Evolutionary conservation across 2,797 vertebrate genomes (phyloP).

Genomic region (Discoglossus pictus): DNA sequence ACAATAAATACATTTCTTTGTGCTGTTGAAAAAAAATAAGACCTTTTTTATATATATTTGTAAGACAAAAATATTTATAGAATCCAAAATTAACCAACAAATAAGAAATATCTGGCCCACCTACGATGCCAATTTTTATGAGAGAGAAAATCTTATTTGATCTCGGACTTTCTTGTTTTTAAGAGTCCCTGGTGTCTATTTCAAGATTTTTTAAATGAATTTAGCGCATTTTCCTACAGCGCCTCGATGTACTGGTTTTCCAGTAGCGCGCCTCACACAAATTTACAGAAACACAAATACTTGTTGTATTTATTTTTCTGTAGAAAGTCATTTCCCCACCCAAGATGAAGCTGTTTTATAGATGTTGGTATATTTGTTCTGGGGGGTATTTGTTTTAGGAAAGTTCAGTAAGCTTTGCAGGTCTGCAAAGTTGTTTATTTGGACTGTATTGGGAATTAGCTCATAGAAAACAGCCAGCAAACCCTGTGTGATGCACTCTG

Average conservation of each 20-base stretch:
- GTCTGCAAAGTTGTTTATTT: no score
- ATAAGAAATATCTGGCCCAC: constrained; percentile 48
- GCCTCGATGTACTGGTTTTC: background rate
- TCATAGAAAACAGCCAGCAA: no score
- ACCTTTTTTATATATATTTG: no score
- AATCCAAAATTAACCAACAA: constrained; percentile 40
- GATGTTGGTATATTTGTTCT: no score
- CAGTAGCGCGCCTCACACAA: background rate
- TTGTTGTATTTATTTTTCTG: no score
- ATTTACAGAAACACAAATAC: background rate
- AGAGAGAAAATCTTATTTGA: constrained; percentile 40
- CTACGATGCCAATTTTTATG: constrained; percentile 35
- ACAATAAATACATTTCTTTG: constrained; percentile 48
- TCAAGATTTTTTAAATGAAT: constrained; percentile 29
- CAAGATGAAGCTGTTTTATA: no score
- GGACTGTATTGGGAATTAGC: no score
- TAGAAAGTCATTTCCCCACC: no score
- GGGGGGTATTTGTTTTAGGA: no score
- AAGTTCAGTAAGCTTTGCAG: no score
- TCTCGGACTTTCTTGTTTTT: constrained; percentile 30
- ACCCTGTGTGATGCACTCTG: no score
- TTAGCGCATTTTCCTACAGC: constrained; percentile 20
- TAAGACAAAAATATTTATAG: constrained; percentile 49
- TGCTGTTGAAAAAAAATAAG: constrained; percentile 19
- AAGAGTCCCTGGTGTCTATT: constrained; percentile 28